Conservation (phyloP, 2,888 invertebrate species). For the Acanthosepion esculentum region DNA sequence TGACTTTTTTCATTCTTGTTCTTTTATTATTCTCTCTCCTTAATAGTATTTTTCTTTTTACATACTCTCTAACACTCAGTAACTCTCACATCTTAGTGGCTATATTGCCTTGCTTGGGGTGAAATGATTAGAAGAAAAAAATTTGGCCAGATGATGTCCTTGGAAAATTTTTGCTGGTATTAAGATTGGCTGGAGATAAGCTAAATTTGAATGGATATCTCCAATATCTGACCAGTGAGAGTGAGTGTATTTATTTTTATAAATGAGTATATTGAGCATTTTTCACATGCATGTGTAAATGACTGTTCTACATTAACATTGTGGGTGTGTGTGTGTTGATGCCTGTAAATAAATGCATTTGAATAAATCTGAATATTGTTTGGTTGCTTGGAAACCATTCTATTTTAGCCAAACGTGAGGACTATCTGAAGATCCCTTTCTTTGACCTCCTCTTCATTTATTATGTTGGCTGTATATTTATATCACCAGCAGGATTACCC, state of each 20-base stretch:
- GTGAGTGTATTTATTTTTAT: not conserved
- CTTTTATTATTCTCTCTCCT: no score
- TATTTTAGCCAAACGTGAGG: not conserved
- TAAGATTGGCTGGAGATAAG: not conserved
- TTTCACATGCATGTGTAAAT: not conserved
- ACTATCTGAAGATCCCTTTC: not conserved
- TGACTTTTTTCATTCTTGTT: no score
- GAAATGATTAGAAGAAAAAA: no score
- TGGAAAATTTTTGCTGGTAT: not conserved
- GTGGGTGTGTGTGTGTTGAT: not conserved
- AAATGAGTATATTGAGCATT: not conserved
- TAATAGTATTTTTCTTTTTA: no score
- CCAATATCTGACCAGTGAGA: not conserved
- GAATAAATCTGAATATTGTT: not conserved
- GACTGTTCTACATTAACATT: not conserved
- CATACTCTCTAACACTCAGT: no score
- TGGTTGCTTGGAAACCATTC: not conserved
- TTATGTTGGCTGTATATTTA: not conserved
- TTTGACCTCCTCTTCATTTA: not conserved
- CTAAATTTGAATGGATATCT: not conserved
- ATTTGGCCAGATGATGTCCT: not conserved
- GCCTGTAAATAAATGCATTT: not conserved
- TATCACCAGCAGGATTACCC: not conserved
- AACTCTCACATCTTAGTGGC: no score
- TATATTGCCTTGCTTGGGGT: no score